Percentiles rank a stretch among this genome's conserved stretches.
phyloP scores from a whole-genome alignment of 2,797 vertebrate genomes.

The Streptopelia turtur region DNA sequence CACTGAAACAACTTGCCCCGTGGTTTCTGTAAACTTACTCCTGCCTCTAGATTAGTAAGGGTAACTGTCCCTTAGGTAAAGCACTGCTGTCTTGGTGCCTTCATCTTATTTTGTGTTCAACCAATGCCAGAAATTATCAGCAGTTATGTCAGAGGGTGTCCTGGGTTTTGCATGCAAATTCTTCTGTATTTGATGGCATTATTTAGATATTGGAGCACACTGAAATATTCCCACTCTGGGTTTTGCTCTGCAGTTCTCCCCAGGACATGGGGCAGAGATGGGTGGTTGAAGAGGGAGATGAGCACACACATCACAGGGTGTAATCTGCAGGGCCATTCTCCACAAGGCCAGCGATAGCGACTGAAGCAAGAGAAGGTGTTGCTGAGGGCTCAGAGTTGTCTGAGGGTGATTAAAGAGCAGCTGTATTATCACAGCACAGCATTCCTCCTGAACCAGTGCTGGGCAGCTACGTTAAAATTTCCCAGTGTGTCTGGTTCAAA shows the following conservation, averaged over 20 bases:
- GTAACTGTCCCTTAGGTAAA: too few species aligned
- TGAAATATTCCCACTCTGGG: background rate
- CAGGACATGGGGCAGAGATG: accelerated
- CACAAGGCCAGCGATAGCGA: background rate
- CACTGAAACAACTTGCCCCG: background rate
- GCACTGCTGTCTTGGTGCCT: background rate
- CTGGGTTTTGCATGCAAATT: background rate
- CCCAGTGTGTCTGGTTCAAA: background rate
- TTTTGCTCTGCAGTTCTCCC: background rate
- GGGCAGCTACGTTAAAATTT: background rate
- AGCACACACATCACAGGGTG: background rate
- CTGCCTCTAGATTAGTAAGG: background rate
- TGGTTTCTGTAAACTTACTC: background rate
- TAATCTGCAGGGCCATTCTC: constrained; percentile 50
- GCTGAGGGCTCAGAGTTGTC: background rate
- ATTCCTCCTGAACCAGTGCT: background rate
- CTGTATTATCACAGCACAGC: constrained; percentile 24
- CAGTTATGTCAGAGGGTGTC: background rate
- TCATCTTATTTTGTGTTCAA: background rate
- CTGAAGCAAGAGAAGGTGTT: background rate
- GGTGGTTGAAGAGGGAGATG: background rate
- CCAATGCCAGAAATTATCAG: background rate
- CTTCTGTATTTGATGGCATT: background rate
- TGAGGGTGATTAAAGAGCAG: constrained; percentile 41
- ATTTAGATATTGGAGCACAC: background rate